Percentiles rank a stretch among this genome's conserved stretches.
Evolutionary conservation across 37 sponge, comb jelly and placozoan species (phyloP).

Genomic region (Sycon ciliatum): DNA sequence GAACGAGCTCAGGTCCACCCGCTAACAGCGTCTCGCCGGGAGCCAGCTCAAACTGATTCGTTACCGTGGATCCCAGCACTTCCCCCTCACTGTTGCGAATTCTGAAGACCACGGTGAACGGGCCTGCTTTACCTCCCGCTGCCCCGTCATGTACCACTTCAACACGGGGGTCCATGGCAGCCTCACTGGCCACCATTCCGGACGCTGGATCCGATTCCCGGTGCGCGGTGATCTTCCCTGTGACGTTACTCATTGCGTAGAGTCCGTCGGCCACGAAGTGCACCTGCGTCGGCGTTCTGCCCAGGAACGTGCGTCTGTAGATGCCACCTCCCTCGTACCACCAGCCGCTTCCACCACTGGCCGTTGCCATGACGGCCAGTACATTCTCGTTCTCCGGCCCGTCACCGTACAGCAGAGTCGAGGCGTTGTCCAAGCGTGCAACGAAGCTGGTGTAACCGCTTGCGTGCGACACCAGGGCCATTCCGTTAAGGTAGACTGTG

Average conservation of each 20-base stretch:
- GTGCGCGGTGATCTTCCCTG: slow-evolving; percentile 16
- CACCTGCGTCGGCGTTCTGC: slow-evolving; percentile 19
- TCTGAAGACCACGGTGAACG: slow-evolving; percentile 10
- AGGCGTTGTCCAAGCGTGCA: slow-evolving; percentile 41
- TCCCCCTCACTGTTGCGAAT: slow-evolving; percentile 14
- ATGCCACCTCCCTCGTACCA: slow-evolving; percentile 62
- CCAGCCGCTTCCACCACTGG: slow-evolving; percentile 33
- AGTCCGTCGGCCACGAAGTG: slow-evolving; percentile 30
- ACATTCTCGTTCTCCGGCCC: slow-evolving; percentile 43
- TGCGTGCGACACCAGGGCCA: slow-evolving; percentile 33
- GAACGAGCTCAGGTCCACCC: not conserved
- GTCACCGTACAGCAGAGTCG: slow-evolving; percentile 25
- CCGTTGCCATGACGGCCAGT: slow-evolving; percentile 28
- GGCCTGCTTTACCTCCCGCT: too few relatives aligned
- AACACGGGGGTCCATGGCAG: not conserved
- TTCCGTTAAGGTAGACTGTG: slow-evolving; percentile 30
- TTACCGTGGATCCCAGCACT: not conserved
- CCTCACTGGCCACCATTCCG: slow-evolving; percentile 29
- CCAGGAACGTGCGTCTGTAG: slow-evolving; percentile 32
- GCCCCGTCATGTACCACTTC: slow-evolving; percentile 36
- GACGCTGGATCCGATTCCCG: not conserved
- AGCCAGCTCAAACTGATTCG: not conserved
- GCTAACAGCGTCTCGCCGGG: slow-evolving; percentile 8
- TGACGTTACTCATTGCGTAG: slow-evolving; percentile 27
- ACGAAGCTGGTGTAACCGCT: slow-evolving; percentile 48